phyloP scores from a whole-genome alignment of 2,888 invertebrate genomes.

The Platycnemis pennipes region DNA sequence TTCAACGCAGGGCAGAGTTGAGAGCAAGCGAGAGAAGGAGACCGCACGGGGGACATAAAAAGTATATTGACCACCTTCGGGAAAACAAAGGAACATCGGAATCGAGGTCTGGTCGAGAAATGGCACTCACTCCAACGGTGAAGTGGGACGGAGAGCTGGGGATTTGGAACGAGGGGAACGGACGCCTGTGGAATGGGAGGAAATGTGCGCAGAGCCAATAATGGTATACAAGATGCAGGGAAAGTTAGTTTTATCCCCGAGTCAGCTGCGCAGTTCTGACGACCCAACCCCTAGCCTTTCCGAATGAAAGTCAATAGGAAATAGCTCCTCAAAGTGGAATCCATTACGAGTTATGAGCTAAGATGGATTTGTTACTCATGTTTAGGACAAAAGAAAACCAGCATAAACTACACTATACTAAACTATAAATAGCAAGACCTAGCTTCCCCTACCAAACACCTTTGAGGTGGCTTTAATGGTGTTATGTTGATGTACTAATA shows the following conservation, averaged over 20 bases:
- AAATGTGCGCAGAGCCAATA: background rate
- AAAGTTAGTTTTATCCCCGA: background rate
- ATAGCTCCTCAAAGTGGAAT: too few relatives aligned
- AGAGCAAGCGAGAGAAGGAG: background rate
- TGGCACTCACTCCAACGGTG: background rate
- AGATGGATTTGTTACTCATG: too few relatives aligned
- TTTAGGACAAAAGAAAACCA: too few relatives aligned
- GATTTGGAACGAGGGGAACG: background rate
- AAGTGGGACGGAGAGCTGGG: background rate
- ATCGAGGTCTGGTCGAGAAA: constrained; percentile 26
- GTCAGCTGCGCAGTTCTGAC: constrained; percentile 3
- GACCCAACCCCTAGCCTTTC: background rate
- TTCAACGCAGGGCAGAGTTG: background rate
- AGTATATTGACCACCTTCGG: background rate
- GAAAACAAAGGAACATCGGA: constrained; percentile 9
- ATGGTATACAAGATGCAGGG: background rate
- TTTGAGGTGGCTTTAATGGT: too few relatives aligned
- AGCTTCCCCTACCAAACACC: too few relatives aligned
- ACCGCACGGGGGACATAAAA: background rate
- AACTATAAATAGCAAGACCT: too few relatives aligned
- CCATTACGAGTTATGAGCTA: too few relatives aligned
- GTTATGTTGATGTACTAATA: too few relatives aligned
- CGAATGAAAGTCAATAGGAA: too few relatives aligned
- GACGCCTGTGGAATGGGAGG: background rate
- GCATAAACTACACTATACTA: too few relatives aligned